phyloP scores from a whole-genome alignment of 2,113 vertebrate species.

The Gymnobelideus leadbeateri region DNA sequence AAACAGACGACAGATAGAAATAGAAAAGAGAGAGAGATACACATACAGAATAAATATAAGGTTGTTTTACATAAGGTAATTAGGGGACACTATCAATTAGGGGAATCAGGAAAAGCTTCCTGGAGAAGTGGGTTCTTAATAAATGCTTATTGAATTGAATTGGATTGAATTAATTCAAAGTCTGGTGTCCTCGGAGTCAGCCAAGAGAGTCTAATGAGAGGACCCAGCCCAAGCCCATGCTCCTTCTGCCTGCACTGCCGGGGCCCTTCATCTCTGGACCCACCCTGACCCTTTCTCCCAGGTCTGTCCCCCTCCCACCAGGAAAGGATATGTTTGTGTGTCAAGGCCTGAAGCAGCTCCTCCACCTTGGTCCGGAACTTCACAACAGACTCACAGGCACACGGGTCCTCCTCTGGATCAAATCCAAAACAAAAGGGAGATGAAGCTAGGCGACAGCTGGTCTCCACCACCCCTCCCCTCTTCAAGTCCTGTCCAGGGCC shows the following conservation, averaged over 20 bases:
- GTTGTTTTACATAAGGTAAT: background rate
- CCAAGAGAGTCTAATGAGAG: background rate
- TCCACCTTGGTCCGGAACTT: conserved; percentile 92
- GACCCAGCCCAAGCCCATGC: background rate
- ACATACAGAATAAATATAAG: background rate
- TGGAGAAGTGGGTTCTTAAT: background rate
- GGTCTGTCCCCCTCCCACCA: background rate
- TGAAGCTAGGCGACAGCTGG: background rate
- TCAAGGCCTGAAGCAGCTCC: conserved; percentile 88
- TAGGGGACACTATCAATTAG: background rate
- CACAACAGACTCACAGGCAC: conserved; percentile 89
- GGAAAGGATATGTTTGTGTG: conserved; percentile 93
- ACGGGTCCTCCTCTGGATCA: conserved; percentile 87
- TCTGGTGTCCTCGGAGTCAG: background rate
- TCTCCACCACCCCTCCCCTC: background rate
- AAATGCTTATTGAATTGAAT: background rate
- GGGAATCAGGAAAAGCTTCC: background rate
- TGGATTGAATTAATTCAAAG: background rate
- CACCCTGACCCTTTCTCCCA: background rate
- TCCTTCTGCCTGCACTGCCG: background rate
- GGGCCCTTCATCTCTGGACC: background rate
- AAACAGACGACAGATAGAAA: too few relatives aligned
- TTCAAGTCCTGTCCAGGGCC: background rate
- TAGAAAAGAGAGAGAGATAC: background rate
- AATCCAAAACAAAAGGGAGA: background rate